Evolutionary conservation across 2,888 invertebrate genomes (phyloP), one percentile per base, ranked within the genome.

Genomic region (Pandemis cinnamomeana): DNA sequence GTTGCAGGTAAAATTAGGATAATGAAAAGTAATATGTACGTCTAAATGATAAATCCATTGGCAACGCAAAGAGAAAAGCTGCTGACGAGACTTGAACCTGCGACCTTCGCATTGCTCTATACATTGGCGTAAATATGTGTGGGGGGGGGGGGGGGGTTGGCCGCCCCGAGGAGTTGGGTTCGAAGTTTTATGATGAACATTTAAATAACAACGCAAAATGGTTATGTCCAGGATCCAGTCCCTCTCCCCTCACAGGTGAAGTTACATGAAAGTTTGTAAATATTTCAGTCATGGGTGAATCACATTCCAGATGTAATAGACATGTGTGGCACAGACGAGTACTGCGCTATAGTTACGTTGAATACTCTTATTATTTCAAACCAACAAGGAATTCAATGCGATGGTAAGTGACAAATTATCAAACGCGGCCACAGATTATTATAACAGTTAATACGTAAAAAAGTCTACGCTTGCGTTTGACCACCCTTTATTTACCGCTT

Each of bases 1-100:
- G 71, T 97, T 98, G 90, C 97, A 98, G 94, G 96, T 96, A 87
- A 78, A 53, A 51, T 75, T 55, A 20, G 6, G 44, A 36, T 36
- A 36, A 36, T 36, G 2, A 36, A 4, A 4, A 36, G 27, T 36
- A 36, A 36, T 36, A 36, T 36, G 27, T 36, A 36, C 27, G 27
- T 36, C 4, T 4, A 36, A 36, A 36, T 4, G 27, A 36, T 36
- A 36, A 44, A 44, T 44, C 7, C 44, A 44, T 7, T 44, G 44
- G 8, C 44, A 44, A 8, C 44, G 8, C 44, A 44, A 44, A 44
- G 44, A 44, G 8, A 51, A 51, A 51, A 48, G 10, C 44, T 44
- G 44, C 8, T 48, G 46, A 48, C 10, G 5, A 48, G 44, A 10
- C 46, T 48, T 48, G 46, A 11, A 48, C 46, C 11, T 10, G n/a